A percentile compares a stretch with the other conserved stretches of the same genome.
phyloP scores from a whole-genome alignment of 2,888 invertebrate genomes.

The Sphaeridia pumilis region DNA sequence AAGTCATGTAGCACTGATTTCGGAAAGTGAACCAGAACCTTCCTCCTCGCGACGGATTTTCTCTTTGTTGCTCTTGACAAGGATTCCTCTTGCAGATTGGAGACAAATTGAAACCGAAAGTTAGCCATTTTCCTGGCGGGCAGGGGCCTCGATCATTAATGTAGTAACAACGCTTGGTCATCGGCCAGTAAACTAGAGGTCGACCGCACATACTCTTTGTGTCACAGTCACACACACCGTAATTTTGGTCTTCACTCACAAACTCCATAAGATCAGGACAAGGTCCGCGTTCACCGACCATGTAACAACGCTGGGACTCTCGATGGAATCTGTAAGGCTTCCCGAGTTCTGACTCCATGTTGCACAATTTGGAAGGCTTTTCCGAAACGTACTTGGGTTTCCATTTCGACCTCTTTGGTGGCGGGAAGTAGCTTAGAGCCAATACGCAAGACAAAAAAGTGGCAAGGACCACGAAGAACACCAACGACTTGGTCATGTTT shows the following conservation, averaged over 20 bases:
- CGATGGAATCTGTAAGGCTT: slow-evolving; percentile 27
- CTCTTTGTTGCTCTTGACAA: slow-evolving; percentile 19
- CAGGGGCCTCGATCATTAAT: slow-evolving; percentile 34
- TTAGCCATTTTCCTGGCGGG: slow-evolving; percentile 28
- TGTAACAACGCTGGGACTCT: slow-evolving; percentile 25
- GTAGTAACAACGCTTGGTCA: slow-evolving; percentile 28
- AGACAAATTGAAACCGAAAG: slow-evolving; percentile 25
- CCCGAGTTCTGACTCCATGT: slow-evolving; percentile 4
- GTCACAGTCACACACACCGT: slow-evolving; percentile 33
- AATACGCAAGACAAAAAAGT: neutral
- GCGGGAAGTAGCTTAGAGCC: too few species aligned
- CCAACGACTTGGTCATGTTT: neutral
- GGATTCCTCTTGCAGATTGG: slow-evolving; percentile 26
- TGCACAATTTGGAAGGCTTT: slow-evolving; percentile 10
- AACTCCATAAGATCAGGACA: slow-evolving; percentile 32
- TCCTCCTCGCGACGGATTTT: slow-evolving; percentile 21
- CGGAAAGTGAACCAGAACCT: slow-evolving; percentile 31
- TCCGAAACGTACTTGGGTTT: neutral
- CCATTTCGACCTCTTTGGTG: too few species aligned
- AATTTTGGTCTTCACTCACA: slow-evolving; percentile 25
- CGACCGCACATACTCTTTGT: slow-evolving; percentile 29
- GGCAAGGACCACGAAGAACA: neutral
- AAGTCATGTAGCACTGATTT: slow-evolving; percentile 27
- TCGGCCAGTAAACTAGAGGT: slow-evolving; percentile 31
- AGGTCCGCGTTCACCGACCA: slow-evolving; percentile 30